Base-by-base conservation (phyloP, 2,888 invertebrate genomes). In the Ormyrus rosae region DNA sequence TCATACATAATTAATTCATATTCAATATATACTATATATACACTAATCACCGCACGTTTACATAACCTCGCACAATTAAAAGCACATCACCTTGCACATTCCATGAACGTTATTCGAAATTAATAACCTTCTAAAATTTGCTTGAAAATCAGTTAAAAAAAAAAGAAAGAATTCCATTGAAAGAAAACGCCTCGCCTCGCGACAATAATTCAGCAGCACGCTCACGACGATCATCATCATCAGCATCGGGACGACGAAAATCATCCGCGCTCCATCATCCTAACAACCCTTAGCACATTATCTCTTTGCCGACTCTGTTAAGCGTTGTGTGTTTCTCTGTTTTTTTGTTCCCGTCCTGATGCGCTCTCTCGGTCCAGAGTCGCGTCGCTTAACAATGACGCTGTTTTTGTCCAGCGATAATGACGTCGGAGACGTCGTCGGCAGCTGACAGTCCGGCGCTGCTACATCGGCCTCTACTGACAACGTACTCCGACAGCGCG, bases 391-490 rank as follows among this genome's bases (percentile, higher is more conserved):
- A 69, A 74, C 48, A 71, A 76, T 71, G 70, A 72, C 67, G 70
- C 72, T 71, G 67, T 76, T 79, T 82, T 73, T 85, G 80, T 80
- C 76, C 84, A 87, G 86, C 85, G 86, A 87, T 84, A 86, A 88
- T 88, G 88, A 88, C 88, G 86, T 87, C 87, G 84, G 87, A 87
- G 86, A 87, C 88, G 86, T 87, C 88, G 83, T 87, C 88, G 84
- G 86, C 87, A 85, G 87, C 87, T 86, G 87, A 87, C 86, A 88
- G 88, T 86, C 87, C 88, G 85, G 85, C 86, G 82, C 85, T 88
- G 83, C 86, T 87, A 84, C 88, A 88, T 83, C 87, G 88, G 85
- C 86, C 87, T 83, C 85, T 88, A 84, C 84, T 88, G 84, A 87
- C 86, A 81, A 85, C 88, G 82, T 87, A 86, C 83, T 86, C 86